Base-by-base conservation (phyloP, 2,113 vertebrate genomes). In the Brachyhypopomus occidentalis region DNA sequence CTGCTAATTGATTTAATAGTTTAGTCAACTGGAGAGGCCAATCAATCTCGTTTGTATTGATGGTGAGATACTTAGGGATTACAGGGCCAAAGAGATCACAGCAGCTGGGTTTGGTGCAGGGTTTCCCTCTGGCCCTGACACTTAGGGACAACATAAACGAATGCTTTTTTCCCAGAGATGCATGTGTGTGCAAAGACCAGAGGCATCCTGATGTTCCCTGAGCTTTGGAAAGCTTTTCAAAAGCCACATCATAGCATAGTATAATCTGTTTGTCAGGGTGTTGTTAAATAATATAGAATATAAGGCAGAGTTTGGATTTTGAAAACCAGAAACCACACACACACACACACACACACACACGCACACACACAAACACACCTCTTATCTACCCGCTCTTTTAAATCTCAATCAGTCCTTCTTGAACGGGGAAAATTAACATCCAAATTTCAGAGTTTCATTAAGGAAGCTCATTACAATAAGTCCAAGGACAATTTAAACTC, bases 1-100 rank as follows among this genome's bases (percentile, higher is more conserved):
- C 48, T 63, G 14, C 87, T 91, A 92, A 94, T 92, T 88, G 90
- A 92, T 92, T 89, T 90, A 88, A 92, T 89, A 89, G 92, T 92
- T 92, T 90, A 90, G 91, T 89, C 88, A 90, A 90, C 89, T 87
- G 71, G 84, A 88, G 90, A 88, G 90, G 87, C 92, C 87, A 91
- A 92, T 94, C 91, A 90, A 90, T 93, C 90, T 91, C 72, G 87
- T 79, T 84, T 14, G 76, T 90, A 92, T 92, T 91, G 91, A 92
- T 82, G 67, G 79, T 66, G 6, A 86, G 85, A 91, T 88, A 82
- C 88, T 86, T 87, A 84, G 87, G 90, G 89, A 91, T 92, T 91
- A 91, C 77, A 25, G 82, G 77, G 88, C 86, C 83, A 78, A 80
- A 85, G 45, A 79, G 90, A 90, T 91, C 62, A 12, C 62, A 30